Base-by-base conservation (phyloP, 2,888 invertebrate genomes). In the Lasioglossum oenotherae region DNA sequence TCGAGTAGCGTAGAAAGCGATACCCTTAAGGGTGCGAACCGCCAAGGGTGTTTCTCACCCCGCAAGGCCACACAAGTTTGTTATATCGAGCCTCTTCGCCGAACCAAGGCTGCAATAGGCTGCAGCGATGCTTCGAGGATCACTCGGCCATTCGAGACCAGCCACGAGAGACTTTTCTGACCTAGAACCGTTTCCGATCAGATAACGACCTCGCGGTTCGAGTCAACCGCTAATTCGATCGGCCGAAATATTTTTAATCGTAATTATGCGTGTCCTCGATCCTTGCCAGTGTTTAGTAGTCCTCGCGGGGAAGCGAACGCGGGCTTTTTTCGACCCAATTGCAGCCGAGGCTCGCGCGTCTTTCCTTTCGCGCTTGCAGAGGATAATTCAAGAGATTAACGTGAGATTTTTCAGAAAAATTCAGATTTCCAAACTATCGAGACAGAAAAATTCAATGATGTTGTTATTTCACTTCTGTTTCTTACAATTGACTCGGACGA, bases 61-160 rank as follows among this genome's bases (percentile, higher is more conserved):
- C 60, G 60, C 57, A 75, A 41, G 41, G 73, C 73, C 46, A 27
- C 46, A 16, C 73, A 16, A 73, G 73, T 46, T 46, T 41, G 69
- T 69, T 69, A 38, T 41, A 69, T 19, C 69, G 23, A 23, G 69
- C 35, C n/a, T 12, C 69, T 69, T 27, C 38, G 69, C 23, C 23
- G 23, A 35, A 12, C 69, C 69, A n/a, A 69, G 69, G 38, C 69
- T 35, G 35, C 23, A 23, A 74, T 44, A 71, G 78, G 60, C 35
- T 41, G 69, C 69, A 23, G 69, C 23, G 38, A 69, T n/a, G 69
- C 69, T 23, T 74, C 74, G 53, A 57, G 74, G 74, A 53, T 35
- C n/a, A 38, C 35, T 74, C 53, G 74, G 23, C 35, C 57, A 14
- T 49, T 57, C 44, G 35, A 27, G 35, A n/a, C 53, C 57, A 53